A percentile compares a stretch with the other conserved stretches of the same genome.
phyloP scores from a whole-genome alignment of 2,797 vertebrate species.

The Labeo calbasu region DNA sequence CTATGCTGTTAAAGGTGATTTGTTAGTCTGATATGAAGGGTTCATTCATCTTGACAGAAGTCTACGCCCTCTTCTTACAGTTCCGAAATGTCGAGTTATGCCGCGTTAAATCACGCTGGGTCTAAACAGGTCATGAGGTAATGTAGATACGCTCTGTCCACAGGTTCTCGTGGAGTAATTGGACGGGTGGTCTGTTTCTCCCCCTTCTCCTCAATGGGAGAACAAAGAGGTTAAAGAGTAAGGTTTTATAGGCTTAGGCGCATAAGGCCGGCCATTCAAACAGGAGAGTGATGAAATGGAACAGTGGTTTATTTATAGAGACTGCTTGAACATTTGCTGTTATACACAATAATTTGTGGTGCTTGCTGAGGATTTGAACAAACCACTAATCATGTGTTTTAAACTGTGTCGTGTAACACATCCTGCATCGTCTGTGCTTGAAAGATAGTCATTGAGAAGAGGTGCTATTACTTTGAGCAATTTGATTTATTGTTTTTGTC shows the following conservation, averaged over 20 bases:
- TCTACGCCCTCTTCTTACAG: slow-evolving; percentile 1
- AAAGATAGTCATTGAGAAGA: background rate
- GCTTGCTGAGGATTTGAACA: background rate
- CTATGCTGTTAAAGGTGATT: slow-evolving; percentile 24
- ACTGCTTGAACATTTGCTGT: slow-evolving; percentile 18
- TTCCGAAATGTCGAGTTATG: background rate
- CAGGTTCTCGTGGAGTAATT: background rate
- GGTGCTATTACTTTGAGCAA: background rate
- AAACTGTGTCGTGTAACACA: background rate
- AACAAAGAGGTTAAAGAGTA: slow-evolving; percentile 8
- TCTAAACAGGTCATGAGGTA: background rate
- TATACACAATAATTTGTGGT: slow-evolving; percentile 18
- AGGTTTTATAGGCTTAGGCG: background rate
- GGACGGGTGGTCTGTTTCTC: background rate
- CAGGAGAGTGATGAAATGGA: slow-evolving; percentile 22
- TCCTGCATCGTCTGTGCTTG: background rate
- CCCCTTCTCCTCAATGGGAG: background rate
- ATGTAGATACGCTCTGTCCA: slow-evolving; percentile 15
- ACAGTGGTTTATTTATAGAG: slow-evolving; percentile 27
- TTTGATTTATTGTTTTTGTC: background rate
- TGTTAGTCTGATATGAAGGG: slow-evolving; percentile 9
- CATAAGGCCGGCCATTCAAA: slow-evolving; percentile 3
- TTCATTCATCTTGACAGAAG: slow-evolving; percentile 18
- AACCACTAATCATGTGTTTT: background rate
- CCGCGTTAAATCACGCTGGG: background rate